phyloP scores from a whole-genome alignment of 2,113 vertebrate genomes.

The Mobula hypostoma region DNA sequence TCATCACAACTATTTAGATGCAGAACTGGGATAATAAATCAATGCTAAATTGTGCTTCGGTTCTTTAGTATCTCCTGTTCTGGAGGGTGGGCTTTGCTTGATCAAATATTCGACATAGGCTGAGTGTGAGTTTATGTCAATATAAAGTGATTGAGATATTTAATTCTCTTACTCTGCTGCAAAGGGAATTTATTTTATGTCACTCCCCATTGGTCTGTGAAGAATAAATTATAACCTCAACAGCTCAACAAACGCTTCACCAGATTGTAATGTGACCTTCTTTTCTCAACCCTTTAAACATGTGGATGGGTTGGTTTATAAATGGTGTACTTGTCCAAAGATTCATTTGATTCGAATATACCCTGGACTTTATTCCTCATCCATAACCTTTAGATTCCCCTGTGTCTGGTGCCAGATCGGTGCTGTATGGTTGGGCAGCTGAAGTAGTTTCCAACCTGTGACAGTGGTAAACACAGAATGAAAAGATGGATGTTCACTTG shows the following conservation, averaged over 20 bases:
- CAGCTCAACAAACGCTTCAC: not conserved
- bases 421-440: not conserved
- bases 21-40: slow-evolving; percentile 11
- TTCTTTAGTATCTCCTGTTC: not conserved
- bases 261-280: slow-evolving; percentile 13
- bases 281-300: not conserved
- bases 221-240: slow-evolving; percentile 31
- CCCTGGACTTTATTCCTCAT: not conserved
- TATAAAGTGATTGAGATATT: not conserved
- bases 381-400: not conserved
- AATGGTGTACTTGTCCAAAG: not conserved
- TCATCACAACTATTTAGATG: not conserved
- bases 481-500: not conserved
- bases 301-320: not conserved
- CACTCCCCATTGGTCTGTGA: slow-evolving; percentile 2
- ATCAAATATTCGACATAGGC: not conserved
- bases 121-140: not conserved
- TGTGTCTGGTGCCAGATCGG: not conserved
- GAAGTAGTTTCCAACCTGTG: not conserved
- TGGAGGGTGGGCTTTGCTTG: not conserved
- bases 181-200: slow-evolving; percentile 29
- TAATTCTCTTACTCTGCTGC: not conserved
- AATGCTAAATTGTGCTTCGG: not conserved
- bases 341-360: slow-evolving; percentile 24
- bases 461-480: not conserved